These are phyloP conservation scores for Macrochelys suwanniensis DNA, from an alignment of 2,797 vertebrate species.

Conservation along the genomic window DNA sequence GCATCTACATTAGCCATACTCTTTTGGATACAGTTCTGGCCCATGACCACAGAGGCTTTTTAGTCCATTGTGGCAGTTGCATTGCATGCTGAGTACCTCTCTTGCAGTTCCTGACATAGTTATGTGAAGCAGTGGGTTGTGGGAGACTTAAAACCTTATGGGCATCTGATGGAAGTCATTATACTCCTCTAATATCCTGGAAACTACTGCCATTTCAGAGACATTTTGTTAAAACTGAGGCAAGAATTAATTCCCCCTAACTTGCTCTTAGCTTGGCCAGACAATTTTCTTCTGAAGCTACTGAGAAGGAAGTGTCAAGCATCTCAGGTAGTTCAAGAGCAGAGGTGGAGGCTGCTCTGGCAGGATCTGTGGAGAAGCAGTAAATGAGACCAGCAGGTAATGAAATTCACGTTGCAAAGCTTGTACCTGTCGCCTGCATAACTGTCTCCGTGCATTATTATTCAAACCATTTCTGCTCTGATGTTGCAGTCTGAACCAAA, in stretches of 20 bases:
- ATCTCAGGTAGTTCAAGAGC: neutral
- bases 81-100: neutral
- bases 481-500: neutral
- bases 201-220: neutral
- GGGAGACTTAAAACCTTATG: neutral
- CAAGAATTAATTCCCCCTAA: neutral
- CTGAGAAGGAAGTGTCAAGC: neutral
- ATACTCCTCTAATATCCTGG: neutral
- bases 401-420: neutral
- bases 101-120: neutral
- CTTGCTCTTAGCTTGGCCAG: neutral
- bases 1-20: accelerated
- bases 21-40: neutral
- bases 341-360: neutral
- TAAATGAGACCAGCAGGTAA: neutral
- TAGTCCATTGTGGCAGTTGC: neutral
- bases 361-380: neutral
- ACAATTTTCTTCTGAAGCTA: neutral
- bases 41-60: accelerated
- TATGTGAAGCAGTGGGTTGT: neutral
- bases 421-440: neutral
- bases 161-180: neutral
- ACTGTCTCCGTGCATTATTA: constrained; percentile 7
- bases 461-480: neutral
- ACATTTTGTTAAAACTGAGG: neutral